Percentiles rank a stretch among this genome's conserved stretches.
phyloP scores from a whole-genome alignment of 2,797 vertebrate species.

The Siniperca scherzeri region DNA sequence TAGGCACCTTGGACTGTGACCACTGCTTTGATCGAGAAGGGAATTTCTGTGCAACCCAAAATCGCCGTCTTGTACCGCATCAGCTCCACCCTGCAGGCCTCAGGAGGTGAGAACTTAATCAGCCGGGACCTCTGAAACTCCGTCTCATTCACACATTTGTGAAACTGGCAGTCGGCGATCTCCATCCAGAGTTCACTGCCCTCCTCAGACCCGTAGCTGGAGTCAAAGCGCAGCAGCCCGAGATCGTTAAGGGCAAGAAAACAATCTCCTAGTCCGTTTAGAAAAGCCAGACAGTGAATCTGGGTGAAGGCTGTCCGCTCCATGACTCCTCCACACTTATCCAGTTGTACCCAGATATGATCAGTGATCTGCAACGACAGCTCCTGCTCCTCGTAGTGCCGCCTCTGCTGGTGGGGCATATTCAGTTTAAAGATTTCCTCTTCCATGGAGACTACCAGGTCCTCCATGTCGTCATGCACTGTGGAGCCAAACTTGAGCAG shows the following conservation, averaged over 20 bases:
- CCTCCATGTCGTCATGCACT: conserved; percentile 90
- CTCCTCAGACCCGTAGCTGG: conserved; percentile 88
- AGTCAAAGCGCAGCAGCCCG: conserved; percentile 87
- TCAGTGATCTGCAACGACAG: conserved; percentile 93
- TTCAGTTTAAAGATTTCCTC: conserved; percentile 92
- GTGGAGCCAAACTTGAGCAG: conserved; percentile 96
- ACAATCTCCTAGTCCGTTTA: conserved; percentile 90
- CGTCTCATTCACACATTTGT: conserved; percentile 88
- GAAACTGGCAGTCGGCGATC: conserved; percentile 90
- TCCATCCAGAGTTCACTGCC: conserved; percentile 88
- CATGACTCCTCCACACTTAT: conserved; percentile 86
- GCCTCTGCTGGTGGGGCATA: conserved; percentile 83
- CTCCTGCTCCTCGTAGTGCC: conserved; percentile 94
- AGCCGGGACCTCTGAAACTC: conserved; percentile 90
- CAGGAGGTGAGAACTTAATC: conserved; percentile 91
- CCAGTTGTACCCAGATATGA: conserved; percentile 92
- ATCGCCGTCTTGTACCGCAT: conserved; percentile 91
- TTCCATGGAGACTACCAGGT: conserved; percentile 90
- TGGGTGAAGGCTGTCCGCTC: conserved; percentile 89
- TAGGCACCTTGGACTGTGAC: conserved; percentile 96
- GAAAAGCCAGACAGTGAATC: conserved; percentile 92
- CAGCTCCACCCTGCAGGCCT: conserved; percentile 93
- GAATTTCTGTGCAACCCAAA: conserved; percentile 85
- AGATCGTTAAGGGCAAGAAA: conserved; percentile 95
- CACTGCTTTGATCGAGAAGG: conserved; percentile 91